Evolutionary conservation across 2,113 vertebrate genomes (phyloP), one percentile per base, ranked within the genome.

Genomic region (Camelus dromedarius): DNA sequence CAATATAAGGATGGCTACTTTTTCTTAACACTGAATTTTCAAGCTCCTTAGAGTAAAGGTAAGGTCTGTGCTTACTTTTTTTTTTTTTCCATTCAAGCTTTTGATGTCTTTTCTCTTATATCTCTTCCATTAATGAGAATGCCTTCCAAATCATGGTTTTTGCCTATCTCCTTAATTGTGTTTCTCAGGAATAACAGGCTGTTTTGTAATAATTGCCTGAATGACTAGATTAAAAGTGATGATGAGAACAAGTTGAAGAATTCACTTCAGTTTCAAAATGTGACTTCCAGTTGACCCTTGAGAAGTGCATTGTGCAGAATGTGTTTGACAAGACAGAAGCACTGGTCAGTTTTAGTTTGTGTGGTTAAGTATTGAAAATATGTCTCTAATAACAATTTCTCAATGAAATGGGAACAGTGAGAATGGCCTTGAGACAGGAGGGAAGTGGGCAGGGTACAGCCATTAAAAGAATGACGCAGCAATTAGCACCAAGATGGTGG

Each of bases 201-300:
- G 16, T 89, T 92, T 96, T 73, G 28, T 42, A 80, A 73, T 91
- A 81, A 69, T 85, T 70, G 14, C 24, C 84, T 82, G 42, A 75
- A 82, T 66, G 42, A 69, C 66, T 92, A 66, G 52, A 81, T 93
- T 86, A 46, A 72, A 66, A 75, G 30, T 50, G 70, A 93, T 87
- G 52, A 50, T 75, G 24, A 92, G n/a, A 58, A 87, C 11, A 92
- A 76, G n/a, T 50, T 96, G 66, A 89, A 92, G 15, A 89, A 85
- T 72, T 66, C 8, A 42, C 54, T 95, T 91, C 42, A 22, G 54
- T 70, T 80, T 75, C 16, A 73, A 54, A 91, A 75, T 70, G 28
- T 66, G 28, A 70, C 54, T 94, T 91, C 22, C 69, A 42, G 18
- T 72, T 94, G 72, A 60, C 18, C 18, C 35, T 85, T 75, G 60